Conservation (phyloP, 2,113 vertebrate genomes). For the Paradisaea rubra region DNA sequence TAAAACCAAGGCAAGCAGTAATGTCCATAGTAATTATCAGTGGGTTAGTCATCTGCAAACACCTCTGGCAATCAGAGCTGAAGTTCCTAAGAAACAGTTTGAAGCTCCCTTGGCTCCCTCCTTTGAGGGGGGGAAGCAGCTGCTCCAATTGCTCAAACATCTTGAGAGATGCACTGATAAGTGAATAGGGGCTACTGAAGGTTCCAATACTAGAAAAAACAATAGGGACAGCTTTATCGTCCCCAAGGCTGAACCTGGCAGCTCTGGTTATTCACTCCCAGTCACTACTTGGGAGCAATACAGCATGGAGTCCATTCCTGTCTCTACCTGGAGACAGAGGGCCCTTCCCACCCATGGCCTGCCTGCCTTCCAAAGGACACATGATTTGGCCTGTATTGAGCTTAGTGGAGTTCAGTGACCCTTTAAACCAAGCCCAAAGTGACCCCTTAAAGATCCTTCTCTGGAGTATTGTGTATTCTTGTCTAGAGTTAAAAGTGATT, state of each 20-base stretch:
- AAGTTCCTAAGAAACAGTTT: background rate
- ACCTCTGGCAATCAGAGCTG: slow-evolving; percentile 15
- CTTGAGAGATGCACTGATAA: background rate
- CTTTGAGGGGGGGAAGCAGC: background rate
- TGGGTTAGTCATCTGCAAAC: slow-evolving; percentile 32
- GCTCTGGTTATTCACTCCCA: background rate
- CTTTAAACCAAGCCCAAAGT: background rate
- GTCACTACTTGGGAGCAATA: background rate
- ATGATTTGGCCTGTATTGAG: background rate
- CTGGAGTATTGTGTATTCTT: background rate
- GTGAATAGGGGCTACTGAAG: background rate
- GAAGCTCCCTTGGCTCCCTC: background rate
- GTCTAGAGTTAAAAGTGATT: background rate
- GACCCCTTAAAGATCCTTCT: background rate
- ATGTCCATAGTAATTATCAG: slow-evolving; percentile 30
- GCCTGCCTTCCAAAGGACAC: background rate
- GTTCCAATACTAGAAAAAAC: background rate
- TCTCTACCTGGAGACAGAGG: background rate
- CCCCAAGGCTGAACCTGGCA: background rate
- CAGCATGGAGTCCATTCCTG: background rate
- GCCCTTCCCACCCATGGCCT: background rate
- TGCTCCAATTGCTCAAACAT: background rate
- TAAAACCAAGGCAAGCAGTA: background rate
- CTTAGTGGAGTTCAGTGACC: background rate
- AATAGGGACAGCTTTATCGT: background rate